A percentile compares a stretch with the other conserved stretches of the same genome.
These are phyloP conservation scores for Polypedilum pembai DNA, from an alignment of 1,140 invertebrate species.

Conservation along the genomic window DNA sequence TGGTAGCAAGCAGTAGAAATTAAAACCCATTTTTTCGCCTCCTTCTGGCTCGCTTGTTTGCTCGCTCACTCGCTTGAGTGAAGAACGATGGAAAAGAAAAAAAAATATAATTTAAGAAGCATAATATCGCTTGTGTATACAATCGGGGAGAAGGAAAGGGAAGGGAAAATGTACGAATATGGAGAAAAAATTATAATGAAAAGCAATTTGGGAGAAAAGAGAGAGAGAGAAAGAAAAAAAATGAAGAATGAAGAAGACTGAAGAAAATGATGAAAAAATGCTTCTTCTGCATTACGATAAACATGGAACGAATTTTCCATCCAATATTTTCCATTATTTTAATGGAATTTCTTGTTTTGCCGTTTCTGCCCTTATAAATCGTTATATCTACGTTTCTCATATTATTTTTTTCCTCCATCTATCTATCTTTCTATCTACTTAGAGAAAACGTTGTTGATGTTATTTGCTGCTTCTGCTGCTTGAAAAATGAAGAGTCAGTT, in stretches of 20 bases:
- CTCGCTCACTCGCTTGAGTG: neutral
- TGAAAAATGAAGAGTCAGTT: conserved; percentile 18
- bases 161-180: neutral
- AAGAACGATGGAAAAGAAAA: neutral
- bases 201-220: conserved; percentile 23
- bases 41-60: neutral
- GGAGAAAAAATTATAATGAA: conserved; percentile 27
- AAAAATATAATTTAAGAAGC: neutral
- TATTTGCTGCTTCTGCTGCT: neutral
- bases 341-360: conserved; percentile 22
- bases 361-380: conserved; percentile 6
- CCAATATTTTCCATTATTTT: conserved; percentile 25
- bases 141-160: neutral
- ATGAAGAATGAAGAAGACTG: conserved; percentile 15
- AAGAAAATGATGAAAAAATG: conserved; percentile 24
- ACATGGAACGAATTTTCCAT: conserved; percentile 23
- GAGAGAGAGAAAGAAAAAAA: conserved; percentile 20
- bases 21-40: conserved; percentile 5
- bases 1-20: neutral
- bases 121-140: neutral
- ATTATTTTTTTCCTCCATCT: conserved; percentile 15
- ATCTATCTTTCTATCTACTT: neutral
- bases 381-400: conserved; percentile 21
- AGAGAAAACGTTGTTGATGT: neutral
- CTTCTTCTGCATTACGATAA: conserved; percentile 28